phyloP scores from a whole-genome alignment of 2,113 vertebrate genomes.

The Rhinoderma darwinii region DNA sequence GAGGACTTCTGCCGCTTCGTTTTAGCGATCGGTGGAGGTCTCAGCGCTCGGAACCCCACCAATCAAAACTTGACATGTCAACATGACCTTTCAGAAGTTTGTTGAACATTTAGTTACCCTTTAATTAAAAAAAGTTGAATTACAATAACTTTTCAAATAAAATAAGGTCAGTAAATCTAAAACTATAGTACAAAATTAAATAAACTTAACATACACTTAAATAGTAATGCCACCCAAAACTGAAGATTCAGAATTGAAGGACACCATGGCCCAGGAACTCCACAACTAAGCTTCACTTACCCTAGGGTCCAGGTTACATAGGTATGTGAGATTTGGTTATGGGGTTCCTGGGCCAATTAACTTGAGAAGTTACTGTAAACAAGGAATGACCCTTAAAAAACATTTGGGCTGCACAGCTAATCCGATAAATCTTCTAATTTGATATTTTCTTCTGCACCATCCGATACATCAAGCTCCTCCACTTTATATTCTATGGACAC shows the following conservation, averaged over 20 bases:
- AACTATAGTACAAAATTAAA: background rate
- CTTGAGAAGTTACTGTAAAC: constrained; percentile 22
- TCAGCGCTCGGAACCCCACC: too few species aligned
- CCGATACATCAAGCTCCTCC: background rate
- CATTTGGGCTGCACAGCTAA: constrained; percentile 13
- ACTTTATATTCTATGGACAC: constrained; percentile 17
- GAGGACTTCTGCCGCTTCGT: too few species aligned
- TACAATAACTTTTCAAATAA: constrained; percentile 7
- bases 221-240: background rate
- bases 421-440: constrained; percentile 1
- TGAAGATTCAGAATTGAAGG: background rate
- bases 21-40: too few species aligned
- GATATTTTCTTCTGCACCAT: background rate
- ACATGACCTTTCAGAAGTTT: too few species aligned
- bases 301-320: background rate
- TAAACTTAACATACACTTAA: background rate
- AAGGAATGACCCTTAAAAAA: background rate
- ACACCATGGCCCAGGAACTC: background rate
- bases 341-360: constrained; percentile 22
- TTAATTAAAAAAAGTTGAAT: background rate
- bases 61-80: too few species aligned
- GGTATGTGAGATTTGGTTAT: constrained; percentile 14
- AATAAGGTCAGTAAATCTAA: background rate
- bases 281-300: constrained; percentile 2
- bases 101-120: too few species aligned